Base-by-base conservation (phyloP, 2,113 vertebrate species). In the Upupa epops region DNA sequence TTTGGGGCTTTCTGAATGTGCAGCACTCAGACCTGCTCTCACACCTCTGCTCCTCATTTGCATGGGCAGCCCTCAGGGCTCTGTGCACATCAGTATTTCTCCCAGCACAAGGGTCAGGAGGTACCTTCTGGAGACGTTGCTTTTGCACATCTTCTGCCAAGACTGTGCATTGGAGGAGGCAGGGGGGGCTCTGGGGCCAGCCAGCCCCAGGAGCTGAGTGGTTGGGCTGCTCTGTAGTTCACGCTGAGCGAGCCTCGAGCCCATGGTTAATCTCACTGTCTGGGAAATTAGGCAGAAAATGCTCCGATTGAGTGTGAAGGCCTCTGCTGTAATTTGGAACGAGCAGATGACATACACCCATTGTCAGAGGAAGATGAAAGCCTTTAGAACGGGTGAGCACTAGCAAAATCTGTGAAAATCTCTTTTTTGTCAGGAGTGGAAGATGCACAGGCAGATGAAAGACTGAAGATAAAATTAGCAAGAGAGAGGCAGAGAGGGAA, bases 241-340 rank as follows among this genome's bases (percentile, higher is more conserved):
- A 15, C 8, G 6, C 76, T 80, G 77, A 81, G 66, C 55, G 7
- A 76, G 61, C 65, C 86, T 81, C 4, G 3, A 96, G 92, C 95
- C 83, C 85, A 20, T 84, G 64, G 61, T 93, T 96, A 82, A 91
- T 95, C 95, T 58, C 29, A 51, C 92, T 84, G 92, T 87, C 90
- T 94, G 93, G 93, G 96, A 95, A 96, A 96, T 97, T 96, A 95
- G 92, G 96, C 96, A 95, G 94, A 95, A 95, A 97, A 95, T 94
- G 85, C 95, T 81, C 10, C 74, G 90, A 91, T 85, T 92, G 93
- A 94, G 88, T 92, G 94, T 92, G 86, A 88, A 95, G 96, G 96
- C 69, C 90, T 87, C 49, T 0, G 81, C 95, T 93, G 75, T 91
- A 96, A 97, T 96, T 94, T 95, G 96, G 96, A 96, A 92, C 37